Evolutionary conservation across 2,888 invertebrate genomes (phyloP).

Genomic region (Clunio marinus): DNA sequence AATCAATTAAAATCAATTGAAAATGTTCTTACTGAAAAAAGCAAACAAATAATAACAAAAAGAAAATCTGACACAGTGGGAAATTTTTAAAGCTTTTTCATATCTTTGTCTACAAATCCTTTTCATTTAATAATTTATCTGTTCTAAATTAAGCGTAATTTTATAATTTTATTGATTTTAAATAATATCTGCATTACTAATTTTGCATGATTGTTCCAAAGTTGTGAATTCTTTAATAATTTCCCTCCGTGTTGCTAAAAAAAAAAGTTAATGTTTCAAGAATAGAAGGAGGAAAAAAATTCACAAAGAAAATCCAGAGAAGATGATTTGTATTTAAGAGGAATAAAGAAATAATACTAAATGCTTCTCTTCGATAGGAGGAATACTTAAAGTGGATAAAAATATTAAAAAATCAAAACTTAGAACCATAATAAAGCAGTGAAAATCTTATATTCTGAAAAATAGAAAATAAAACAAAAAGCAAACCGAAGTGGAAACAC

Average conservation of each 20-base stretch:
- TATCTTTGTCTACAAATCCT: too few relatives aligned
- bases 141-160: background rate
- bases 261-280: background rate
- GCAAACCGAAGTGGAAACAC: background rate
- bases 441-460: background rate
- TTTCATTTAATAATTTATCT: too few relatives aligned
- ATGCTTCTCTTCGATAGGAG: background rate
- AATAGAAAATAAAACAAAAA: background rate
- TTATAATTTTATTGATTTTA: background rate
- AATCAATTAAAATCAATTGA: conserved; percentile 20
- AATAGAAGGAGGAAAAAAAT: conserved; percentile 1
- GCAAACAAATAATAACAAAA: conserved; percentile 14
- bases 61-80: background rate
- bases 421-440: background rate
- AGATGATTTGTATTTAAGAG: background rate
- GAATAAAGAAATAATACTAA: background rate
- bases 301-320: conserved; percentile 7
- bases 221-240: too few relatives aligned
- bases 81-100: background rate
- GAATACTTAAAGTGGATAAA: background rate
- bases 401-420: background rate
- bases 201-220: background rate
- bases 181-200: background rate
- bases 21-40: background rate
- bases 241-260: conserved; percentile 16